These are phyloP conservation scores for Rana temporaria DNA, from an alignment of 2,113 vertebrate genomes.

Conservation along the genomic window DNA sequence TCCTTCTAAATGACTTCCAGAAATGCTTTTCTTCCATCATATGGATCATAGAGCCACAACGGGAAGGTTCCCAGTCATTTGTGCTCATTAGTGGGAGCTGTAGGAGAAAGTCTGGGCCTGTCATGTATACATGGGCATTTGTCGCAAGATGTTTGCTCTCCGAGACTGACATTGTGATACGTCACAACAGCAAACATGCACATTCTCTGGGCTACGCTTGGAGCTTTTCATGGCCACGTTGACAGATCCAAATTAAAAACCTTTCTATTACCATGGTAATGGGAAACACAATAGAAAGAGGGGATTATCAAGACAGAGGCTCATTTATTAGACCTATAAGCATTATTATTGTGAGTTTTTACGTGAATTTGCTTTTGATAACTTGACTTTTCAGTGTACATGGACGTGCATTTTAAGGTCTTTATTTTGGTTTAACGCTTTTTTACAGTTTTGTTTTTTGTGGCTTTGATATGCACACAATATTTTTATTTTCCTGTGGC, in stretches of 20 bases:
- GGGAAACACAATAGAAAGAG: too few relatives aligned
- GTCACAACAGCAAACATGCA: neutral
- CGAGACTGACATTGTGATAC: neutral
- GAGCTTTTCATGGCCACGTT: neutral
- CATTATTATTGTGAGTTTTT: too few relatives aligned
- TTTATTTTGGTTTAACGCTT: too few relatives aligned
- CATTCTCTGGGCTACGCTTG: neutral
- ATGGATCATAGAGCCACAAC: constrained; percentile 1
- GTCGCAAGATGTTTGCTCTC: neutral
- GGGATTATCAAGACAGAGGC: too few relatives aligned
- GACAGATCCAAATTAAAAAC: neutral
- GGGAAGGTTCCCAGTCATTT: constrained; percentile 33
- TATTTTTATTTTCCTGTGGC: too few relatives aligned
- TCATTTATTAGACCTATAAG: too few relatives aligned
- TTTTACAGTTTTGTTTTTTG: too few relatives aligned
- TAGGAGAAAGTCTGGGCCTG: neutral
- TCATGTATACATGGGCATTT: neutral
- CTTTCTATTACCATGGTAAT: neutral
- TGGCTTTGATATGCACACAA: too few relatives aligned
- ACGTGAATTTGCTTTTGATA: too few relatives aligned
- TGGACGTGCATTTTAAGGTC: too few relatives aligned
- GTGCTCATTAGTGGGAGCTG: constrained; percentile 22
- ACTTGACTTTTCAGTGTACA: too few relatives aligned
- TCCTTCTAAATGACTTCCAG: constrained; percentile 45
- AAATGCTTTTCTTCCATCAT: neutral